Percentiles rank a stretch among this genome's conserved stretches.
phyloP scores from a whole-genome alignment of 2,888 invertebrate species.

The Pterobdella sp. region DNA sequence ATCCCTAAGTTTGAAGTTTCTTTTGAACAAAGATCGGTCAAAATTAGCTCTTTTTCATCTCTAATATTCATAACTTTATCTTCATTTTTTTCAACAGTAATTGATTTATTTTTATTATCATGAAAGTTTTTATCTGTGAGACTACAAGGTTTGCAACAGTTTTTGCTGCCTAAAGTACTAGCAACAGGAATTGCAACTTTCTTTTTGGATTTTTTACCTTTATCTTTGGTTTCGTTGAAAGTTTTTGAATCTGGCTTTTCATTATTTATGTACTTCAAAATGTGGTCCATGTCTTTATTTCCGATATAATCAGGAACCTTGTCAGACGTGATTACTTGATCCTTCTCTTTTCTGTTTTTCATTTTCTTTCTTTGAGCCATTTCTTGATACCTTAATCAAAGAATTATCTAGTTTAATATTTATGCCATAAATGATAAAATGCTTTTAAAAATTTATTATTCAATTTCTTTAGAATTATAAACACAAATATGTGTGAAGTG shows the following conservation, averaged over 20 bases:
- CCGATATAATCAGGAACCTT: conserved; percentile 24
- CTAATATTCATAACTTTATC: background rate
- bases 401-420: no score
- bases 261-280: conserved; percentile 27
- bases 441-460: no score
- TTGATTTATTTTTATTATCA: background rate
- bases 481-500: no score
- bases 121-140: background rate
- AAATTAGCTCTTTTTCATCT: conserved; percentile 1
- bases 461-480: no score
- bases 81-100: background rate
- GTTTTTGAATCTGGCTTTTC: background rate
- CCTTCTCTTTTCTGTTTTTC: conserved; percentile 13
- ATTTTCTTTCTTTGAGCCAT: conserved; percentile 18
- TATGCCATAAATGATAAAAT: no score
- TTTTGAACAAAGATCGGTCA: no score
- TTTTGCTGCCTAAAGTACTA: background rate
- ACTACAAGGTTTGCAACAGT: background rate
- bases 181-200: conserved; percentile 13
- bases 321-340: conserved; percentile 2
- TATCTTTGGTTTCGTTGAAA: background rate
- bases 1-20: no score
- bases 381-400: conserved; percentile 16
- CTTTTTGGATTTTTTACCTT: conserved; percentile 17
- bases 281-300: conserved; percentile 12